These are phyloP conservation scores for Peucedramus taeniatus DNA, from an alignment of 2,113 vertebrate species.

Conservation along the genomic window DNA sequence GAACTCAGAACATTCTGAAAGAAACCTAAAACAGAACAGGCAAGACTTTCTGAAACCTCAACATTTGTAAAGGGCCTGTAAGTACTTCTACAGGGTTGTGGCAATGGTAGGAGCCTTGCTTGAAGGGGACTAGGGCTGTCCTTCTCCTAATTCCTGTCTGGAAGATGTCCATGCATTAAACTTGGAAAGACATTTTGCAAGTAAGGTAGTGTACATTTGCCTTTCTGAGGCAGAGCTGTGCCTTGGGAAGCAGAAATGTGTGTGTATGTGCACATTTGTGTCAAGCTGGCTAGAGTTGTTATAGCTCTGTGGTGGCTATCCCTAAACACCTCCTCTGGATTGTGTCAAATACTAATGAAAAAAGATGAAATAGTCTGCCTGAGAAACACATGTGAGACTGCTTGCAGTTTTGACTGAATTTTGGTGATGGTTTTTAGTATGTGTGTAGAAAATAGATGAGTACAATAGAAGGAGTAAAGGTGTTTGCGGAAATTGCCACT, in stretches of 20 bases:
- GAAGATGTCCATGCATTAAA: not conserved
- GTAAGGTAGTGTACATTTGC: not conserved
- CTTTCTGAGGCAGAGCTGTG: not conserved
- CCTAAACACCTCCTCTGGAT: not conserved
- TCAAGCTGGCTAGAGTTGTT: not conserved
- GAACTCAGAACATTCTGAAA: not conserved
- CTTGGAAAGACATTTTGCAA: not conserved
- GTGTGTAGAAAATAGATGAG: not conserved
- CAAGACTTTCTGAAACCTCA: not conserved
- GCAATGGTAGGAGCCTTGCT: not conserved
- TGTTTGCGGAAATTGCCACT: not conserved
- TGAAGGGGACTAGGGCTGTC: not conserved
- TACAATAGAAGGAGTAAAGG: not conserved
- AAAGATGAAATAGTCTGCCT: not conserved
- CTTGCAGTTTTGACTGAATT: not conserved
- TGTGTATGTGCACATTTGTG: not conserved
- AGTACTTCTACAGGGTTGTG: not conserved
- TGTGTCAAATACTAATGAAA: not conserved
- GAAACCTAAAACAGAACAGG: not conserved
- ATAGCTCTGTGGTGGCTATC: not conserved
- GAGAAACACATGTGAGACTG: not conserved
- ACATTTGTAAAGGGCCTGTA: not conserved
- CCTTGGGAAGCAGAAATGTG: not conserved
- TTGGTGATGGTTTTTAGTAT: not conserved
- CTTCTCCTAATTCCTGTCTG: not conserved